Percentiles rank a stretch among this genome's conserved stretches.
Evolutionary conservation across 1,140 invertebrate genomes (phyloP).

Genomic region (Maniola jurtina): DNA sequence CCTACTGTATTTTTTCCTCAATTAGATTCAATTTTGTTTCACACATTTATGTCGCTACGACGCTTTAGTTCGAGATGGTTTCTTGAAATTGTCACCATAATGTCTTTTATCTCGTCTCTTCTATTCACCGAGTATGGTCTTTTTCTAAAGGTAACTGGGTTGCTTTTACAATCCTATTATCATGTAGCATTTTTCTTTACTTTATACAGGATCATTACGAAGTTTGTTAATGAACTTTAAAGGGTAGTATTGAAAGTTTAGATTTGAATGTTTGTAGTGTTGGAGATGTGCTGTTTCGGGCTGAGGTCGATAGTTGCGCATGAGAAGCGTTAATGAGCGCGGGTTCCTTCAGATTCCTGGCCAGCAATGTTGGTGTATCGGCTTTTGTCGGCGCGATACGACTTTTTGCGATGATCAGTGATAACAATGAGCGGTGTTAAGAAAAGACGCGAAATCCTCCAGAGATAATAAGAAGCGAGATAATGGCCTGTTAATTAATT

Average conservation of each 20-base stretch:
- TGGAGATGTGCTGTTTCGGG: constrained; percentile 35
- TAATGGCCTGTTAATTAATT: constrained; percentile 70
- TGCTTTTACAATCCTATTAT: constrained; percentile 20
- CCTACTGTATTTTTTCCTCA: neutral
- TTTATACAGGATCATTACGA: neutral
- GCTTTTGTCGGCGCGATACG: constrained; percentile 72
- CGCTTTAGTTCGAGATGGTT: neutral
- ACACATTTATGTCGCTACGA: neutral
- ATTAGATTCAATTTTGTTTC: constrained; percentile 6
- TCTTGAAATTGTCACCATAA: constrained; percentile 25
- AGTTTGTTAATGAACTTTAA: constrained; percentile 19
- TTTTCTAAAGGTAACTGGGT: constrained; percentile 24
- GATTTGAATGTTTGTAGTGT: constrained; percentile 1
- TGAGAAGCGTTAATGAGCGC: constrained; percentile 70
- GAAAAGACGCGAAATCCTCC: constrained; percentile 64
- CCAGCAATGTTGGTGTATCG: constrained; percentile 65
- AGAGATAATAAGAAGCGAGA: constrained; percentile 65
- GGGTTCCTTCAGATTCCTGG: constrained; percentile 63
- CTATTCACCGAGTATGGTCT: constrained; percentile 20
- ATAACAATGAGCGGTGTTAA: constrained; percentile 74
- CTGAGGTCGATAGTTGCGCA: constrained; percentile 27
- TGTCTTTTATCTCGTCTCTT: constrained; percentile 22
- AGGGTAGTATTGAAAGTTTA: neutral
- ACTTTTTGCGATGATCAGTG: constrained; percentile 73
- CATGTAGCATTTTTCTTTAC: constrained; percentile 22